phyloP scores from a whole-genome alignment of 2,797 vertebrate genomes.

The Discoglossus pictus region DNA sequence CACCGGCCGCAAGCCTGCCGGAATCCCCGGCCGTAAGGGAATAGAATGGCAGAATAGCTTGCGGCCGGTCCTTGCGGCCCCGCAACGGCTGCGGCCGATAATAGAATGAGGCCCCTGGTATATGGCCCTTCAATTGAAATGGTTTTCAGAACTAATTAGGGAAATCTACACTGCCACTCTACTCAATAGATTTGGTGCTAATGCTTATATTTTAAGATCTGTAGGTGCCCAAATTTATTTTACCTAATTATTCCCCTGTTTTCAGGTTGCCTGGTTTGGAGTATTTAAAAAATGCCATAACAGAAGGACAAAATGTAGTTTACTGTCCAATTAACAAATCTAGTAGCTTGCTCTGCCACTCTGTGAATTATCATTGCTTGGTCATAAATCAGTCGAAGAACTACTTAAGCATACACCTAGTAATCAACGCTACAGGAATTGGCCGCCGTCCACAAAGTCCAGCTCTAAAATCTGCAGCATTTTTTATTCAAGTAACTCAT shows the following conservation, averaged over 20 bases:
- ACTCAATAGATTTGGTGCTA: constrained; percentile 30
- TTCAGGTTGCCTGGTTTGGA: constrained; percentile 51
- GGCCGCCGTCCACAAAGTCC: constrained; percentile 61
- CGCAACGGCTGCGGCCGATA: neutral
- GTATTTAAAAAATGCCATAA: constrained; percentile 56
- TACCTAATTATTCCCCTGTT: constrained; percentile 51
- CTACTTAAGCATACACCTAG: constrained; percentile 63
- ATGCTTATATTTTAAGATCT: constrained; percentile 3
- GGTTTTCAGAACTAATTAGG: constrained; percentile 56
- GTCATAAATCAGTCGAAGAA: constrained; percentile 65
- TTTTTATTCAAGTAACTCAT: constrained; percentile 72
- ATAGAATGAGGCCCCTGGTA: constrained; percentile 32
- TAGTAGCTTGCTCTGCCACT: constrained; percentile 55
- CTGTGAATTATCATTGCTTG: constrained; percentile 61
- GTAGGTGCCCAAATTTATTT: constrained; percentile 50
- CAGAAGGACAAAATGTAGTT: constrained; percentile 57
- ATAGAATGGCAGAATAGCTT: too few relatives aligned
- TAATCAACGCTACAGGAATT: constrained; percentile 63
- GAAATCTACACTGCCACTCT: constrained; percentile 35
- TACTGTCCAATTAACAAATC: constrained; percentile 63
- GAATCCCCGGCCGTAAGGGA: too few relatives aligned
- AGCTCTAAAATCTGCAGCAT: constrained; percentile 56
- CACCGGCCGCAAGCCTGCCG: too few relatives aligned
- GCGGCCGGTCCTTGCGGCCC: too few relatives aligned
- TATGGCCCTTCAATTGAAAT: constrained; percentile 53